Evolutionary conservation across 2,797 vertebrate genomes (phyloP), one percentile per base, ranked within the genome.

Genomic region (Okamejei kenojei): DNA sequence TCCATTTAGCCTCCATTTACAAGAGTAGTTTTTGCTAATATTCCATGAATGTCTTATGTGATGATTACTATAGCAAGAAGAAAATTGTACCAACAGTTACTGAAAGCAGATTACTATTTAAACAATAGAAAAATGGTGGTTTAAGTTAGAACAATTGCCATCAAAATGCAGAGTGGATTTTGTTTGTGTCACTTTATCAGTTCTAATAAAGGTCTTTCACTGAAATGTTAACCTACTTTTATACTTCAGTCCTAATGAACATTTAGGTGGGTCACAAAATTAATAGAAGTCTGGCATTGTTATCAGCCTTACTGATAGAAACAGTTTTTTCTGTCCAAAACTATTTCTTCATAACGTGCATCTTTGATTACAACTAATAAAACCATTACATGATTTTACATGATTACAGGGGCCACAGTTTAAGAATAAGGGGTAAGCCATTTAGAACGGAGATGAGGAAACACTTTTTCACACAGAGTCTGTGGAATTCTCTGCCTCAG

Each of bases 51-150:
- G 58, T 45, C 32, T 92, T 92, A 29, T 74, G 32, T 7, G 1
- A 13, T 45, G 45, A 45, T 54, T 21, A 35, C 19, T 74, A 23
- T 74, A 74, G 19, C 26, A 54, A 17, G 1, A 58, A 71, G 19
- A 92, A 92, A 73, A 76, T n/a, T n/a, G 10, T 17, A 88, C 2
- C 9, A 76, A 21, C 29, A 74, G 35, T 58, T 54, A 58, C 26
- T 88, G 84, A 32, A 88, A 88, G 68, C 63, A 68, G 84, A 35
- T 61, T 84, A 84, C 63, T 35, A 88, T 68, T n/a, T 17, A 68
- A 88, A 88, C 61, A 88, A 17, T 21, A 10, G n/a, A 6, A 19
- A 88, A 68, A 19, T 35, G 19, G 19, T 68, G 0, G 7, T 19
- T 88, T 21, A 35, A 65, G 35, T 88, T 80, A 78, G 35, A 78